Conservation (phyloP, 2,888 invertebrate species). For the Drosophila nr. perissopoda region DNA sequence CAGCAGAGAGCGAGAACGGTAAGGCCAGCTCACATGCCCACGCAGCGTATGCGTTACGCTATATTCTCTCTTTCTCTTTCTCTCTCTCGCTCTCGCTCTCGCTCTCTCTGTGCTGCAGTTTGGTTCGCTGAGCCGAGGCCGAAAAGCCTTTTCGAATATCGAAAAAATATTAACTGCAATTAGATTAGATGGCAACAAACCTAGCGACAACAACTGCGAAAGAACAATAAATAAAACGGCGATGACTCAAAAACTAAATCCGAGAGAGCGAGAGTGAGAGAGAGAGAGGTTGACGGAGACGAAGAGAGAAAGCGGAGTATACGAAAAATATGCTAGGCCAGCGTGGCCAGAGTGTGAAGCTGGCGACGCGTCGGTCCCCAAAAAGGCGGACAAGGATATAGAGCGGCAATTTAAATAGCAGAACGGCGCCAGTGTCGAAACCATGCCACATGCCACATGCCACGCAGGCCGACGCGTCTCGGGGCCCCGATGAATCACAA, state of each 20-base stretch:
- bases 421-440: conserved; percentile 78
- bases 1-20: conserved; percentile 5
- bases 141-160: conserved; percentile 59
- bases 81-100: not conserved
- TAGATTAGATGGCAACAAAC: conserved; percentile 54
- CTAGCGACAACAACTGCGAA: conserved; percentile 31
- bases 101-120: conserved; percentile 28
- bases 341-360: conserved; percentile 56
- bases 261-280: conserved; percentile 1
- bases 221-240: conserved; percentile 65
- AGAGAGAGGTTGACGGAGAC: conserved; percentile 6
- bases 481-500: conserved; percentile 69
- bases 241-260: conserved; percentile 63
- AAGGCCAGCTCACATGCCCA: conserved; percentile 31
- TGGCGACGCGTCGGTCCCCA: conserved; percentile 62
- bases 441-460: conserved; percentile 68
- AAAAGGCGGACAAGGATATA: conserved; percentile 65
- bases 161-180: conserved; percentile 69
- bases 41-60: conserved; percentile 6
- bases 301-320: conserved; percentile 5
- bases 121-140: conserved; percentile 20
- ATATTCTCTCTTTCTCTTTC: not conserved
- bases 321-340: conserved; percentile 28
- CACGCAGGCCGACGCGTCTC: conserved; percentile 30
- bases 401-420: conserved; percentile 75